Evolutionary conservation across 2,888 invertebrate species (phyloP), one percentile per base, ranked within the genome.

Genomic region (Drosophila tanythrix): DNA sequence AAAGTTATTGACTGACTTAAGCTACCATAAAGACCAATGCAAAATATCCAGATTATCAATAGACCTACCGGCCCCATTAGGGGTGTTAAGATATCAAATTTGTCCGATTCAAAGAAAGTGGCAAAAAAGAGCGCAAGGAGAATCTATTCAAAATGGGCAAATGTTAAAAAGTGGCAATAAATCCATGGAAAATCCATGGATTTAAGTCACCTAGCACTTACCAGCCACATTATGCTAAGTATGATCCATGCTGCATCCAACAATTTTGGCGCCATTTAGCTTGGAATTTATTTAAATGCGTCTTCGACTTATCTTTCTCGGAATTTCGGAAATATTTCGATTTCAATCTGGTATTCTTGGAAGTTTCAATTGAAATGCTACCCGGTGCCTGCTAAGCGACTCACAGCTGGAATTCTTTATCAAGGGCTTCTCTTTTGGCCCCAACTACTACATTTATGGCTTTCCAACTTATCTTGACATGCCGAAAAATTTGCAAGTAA

Each of bases 71-170:
- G 56, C 0, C 38, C 56, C 13, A 43, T 31, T 29, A 43, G 15
- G 3, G 57, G 57, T 6, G 57, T 40, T 31, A 43, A n/a, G 31
- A 57, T 25, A 8, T 43, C 10, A 57, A 57, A 57, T 21, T 43
- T 15, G 21, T 57, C 57, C 21, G 21, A 43, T 15, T 57, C 31
- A 15, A 57, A 29, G 21, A 57, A 21, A 5, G 31, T 57, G 1
- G 31, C 29, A 31, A 6, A 57, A 6, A 43, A 25, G 6, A 15
- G 5, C 6, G 3, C 10, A 31, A 43, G 11, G 6, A 57, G 31
- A 18, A 31, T 6, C 57, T 57, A 11, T 15, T 31, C 2, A 13
- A 57, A 29, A 29, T n/a, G 21, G 5, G 15, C 13, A 21, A 29
- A 21, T 40, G 13, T n/a, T 29, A 1, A 10, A 29, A 29, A 29